Evolutionary conservation across 2,113 vertebrate species (phyloP).

Genomic region (Peromyscus maniculatus): DNA sequence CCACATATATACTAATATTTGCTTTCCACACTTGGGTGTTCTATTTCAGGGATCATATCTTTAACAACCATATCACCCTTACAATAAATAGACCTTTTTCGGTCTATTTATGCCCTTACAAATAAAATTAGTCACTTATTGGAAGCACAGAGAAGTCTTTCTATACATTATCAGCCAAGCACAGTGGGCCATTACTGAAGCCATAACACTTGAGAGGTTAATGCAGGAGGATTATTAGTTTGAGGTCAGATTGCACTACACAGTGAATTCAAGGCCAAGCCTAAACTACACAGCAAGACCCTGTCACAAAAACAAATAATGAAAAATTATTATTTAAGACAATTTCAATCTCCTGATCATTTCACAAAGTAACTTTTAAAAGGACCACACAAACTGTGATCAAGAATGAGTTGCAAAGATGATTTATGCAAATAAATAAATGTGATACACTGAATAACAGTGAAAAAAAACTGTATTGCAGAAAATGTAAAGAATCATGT

Average conservation of each 20-base stretch:
- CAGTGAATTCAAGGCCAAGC: not conserved
- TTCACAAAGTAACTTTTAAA: not conserved
- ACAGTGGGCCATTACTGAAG: not conserved
- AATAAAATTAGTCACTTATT: not conserved
- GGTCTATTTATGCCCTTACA: not conserved
- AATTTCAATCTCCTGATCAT: not conserved
- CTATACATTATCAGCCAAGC: not conserved
- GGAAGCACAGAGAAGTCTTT: not conserved
- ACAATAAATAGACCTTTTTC: not conserved
- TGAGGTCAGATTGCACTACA: not conserved
- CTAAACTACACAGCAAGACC: not conserved
- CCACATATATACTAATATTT: not conserved
- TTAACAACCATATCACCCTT: not conserved
- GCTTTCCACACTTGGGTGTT: not conserved
- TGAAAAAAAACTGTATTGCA: not conserved
- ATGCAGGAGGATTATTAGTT: not conserved
- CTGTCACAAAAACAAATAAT: not conserved
- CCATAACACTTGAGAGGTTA: not conserved
- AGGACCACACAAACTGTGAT: not conserved
- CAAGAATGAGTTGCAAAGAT: not conserved
- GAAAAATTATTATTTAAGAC: not conserved
- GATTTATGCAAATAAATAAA: not conserved
- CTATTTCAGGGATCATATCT: not conserved
- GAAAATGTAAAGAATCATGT: not conserved
- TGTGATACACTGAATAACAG: not conserved